phyloP scores from a whole-genome alignment of 2,113 vertebrate genomes.

The Mormyrus iriodes region DNA sequence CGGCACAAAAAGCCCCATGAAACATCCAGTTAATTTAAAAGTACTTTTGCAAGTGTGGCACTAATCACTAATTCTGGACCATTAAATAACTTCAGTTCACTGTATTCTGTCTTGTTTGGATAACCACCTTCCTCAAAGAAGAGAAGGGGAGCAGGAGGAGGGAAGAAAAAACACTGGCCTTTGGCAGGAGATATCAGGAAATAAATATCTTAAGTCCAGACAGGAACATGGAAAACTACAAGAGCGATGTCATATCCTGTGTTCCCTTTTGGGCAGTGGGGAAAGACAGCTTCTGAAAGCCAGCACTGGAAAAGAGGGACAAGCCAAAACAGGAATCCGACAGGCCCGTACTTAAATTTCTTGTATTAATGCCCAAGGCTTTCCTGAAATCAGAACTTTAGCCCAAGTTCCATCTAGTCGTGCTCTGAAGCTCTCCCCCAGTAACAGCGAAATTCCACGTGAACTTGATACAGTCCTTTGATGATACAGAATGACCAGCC shows the following conservation, averaged over 20 bases:
- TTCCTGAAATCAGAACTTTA: not conserved
- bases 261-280: not conserved
- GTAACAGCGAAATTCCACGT: not conserved
- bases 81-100: not conserved
- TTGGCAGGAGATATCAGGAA: not conserved
- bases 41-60: not conserved
- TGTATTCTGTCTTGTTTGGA: not conserved
- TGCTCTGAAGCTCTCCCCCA: not conserved
- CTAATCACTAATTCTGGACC: not conserved
- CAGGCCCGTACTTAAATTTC: not conserved
- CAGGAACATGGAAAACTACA: constrained; percentile 5
- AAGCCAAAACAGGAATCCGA: not conserved
- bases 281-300: not conserved
- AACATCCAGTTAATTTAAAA: not conserved
- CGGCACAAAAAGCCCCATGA: not conserved
- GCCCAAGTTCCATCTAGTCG: not conserved
- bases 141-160: no score
- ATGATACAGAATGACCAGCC: not conserved
- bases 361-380: not conserved
- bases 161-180: not conserved
- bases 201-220: not conserved
- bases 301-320: not conserved
- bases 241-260: not conserved
- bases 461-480: not conserved
- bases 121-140: not conserved